Conservation (phyloP, 2,888 invertebrate genomes). For the Sarcophaga rosellei region DNA sequence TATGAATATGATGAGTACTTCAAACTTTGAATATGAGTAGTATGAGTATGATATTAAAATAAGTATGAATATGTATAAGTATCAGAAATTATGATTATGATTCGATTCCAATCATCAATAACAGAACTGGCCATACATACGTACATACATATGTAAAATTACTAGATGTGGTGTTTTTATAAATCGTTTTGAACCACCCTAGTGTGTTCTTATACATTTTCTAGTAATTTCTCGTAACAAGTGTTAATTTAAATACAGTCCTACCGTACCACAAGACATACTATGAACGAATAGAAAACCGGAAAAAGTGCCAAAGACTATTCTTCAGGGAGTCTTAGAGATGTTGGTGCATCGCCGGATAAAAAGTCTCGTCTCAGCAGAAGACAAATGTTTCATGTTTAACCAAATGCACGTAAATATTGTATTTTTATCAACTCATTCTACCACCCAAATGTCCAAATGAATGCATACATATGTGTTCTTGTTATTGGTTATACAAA, state of each 20-base stretch:
- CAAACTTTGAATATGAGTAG: no score
- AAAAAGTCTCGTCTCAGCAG: slow-evolving; percentile 1
- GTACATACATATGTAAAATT: not conserved
- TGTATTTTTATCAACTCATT: not conserved
- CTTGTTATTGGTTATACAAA: not conserved
- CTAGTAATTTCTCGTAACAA: not conserved
- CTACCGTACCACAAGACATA: no score
- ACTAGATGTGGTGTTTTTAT: not conserved
- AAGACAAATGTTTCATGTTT: slow-evolving; percentile 15
- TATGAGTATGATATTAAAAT: no score
- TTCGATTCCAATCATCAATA: no score
- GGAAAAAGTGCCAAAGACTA: slow-evolving; percentile 12
- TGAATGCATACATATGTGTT: not conserved
- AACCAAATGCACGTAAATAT: slow-evolving; percentile 1
- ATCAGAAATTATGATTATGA: no score
- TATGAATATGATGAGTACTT: no score
- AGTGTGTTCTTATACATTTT: not conserved
- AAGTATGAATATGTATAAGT: no score
- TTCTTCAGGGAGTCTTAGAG: slow-evolving; percentile 6
- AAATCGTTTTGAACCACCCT: not conserved
- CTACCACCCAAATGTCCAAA: not conserved
- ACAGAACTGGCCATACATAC: no score
- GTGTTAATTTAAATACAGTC: not conserved
- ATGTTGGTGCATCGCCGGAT: not conserved
- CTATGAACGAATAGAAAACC: not conserved